These are phyloP conservation scores for Emydoidea blandingii DNA, from an alignment of 2,797 vertebrate species.

Conservation along the genomic window DNA sequence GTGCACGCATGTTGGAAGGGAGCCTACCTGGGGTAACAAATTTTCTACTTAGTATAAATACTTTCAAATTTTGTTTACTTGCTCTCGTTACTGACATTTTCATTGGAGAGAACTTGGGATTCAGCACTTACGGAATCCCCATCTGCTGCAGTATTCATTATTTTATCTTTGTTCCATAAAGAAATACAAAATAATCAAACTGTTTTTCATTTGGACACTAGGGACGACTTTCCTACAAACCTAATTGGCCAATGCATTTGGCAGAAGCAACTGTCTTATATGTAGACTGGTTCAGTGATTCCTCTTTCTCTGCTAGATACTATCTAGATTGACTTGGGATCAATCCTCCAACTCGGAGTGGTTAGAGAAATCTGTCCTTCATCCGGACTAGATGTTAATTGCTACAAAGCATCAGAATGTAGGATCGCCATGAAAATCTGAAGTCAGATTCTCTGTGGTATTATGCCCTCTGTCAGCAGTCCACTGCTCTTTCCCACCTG, in stretches of 20 bases:
- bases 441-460: neutral
- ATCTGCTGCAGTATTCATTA: neutral
- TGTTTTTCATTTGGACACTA: neutral
- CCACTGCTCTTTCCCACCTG: neutral
- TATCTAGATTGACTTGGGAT: neutral
- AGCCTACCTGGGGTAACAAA: neutral
- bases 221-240: neutral
- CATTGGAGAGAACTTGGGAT: neutral
- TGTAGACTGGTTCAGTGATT: neutral
- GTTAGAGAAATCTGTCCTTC: neutral
- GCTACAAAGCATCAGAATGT: neutral
- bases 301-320: neutral
- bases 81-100: neutral
- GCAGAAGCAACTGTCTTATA: neutral
- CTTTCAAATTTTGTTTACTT: neutral
- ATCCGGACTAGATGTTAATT: neutral
- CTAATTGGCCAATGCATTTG: neutral
- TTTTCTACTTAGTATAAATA: neutral
- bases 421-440: neutral
- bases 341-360: neutral
- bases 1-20: neutral
- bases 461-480: neutral
- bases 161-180: neutral
- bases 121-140: neutral
- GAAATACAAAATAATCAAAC: neutral